These are phyloP conservation scores for Enteromius anoplus DNA, from an alignment of 2,797 vertebrate species.

Conservation along the genomic window DNA sequence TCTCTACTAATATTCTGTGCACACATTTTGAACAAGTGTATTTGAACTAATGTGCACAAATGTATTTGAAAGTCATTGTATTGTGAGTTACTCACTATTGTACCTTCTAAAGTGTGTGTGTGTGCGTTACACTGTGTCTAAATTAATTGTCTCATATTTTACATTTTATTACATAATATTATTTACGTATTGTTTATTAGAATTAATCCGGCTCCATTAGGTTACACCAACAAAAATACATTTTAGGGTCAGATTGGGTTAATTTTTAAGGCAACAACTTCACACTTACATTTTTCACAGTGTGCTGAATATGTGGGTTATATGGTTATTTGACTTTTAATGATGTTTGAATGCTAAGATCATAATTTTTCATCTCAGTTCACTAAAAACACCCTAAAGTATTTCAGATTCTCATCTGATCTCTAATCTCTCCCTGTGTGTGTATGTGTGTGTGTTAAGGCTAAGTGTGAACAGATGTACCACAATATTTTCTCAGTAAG, in stretches of 20 bases:
- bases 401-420: slow-evolving; percentile 42
- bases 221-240: background rate
- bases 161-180: background rate
- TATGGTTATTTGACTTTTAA: background rate
- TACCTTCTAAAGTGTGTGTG: background rate
- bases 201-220: background rate
- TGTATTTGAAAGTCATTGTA: background rate
- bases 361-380: slow-evolving; percentile 15
- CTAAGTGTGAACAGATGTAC: slow-evolving; percentile 83
- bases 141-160: background rate
- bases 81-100: background rate
- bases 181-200: background rate
- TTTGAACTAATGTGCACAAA: background rate
- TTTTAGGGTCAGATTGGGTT: background rate
- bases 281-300: background rate
- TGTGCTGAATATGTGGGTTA: background rate
- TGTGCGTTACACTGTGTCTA: background rate
- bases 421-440: slow-evolving; percentile 54
- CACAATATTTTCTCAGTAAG: slow-evolving; percentile 81
- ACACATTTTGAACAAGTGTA: background rate
- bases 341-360: slow-evolving; percentile 24
- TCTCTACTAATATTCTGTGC: background rate
- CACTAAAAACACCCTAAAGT: slow-evolving; percentile 13
- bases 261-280: background rate
- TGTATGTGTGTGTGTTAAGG: slow-evolving; percentile 54